A percentile compares a stretch with the other conserved stretches of the same genome.
phyloP scores from a whole-genome alignment of 2,888 invertebrate species.

The Alcis repandata region DNA sequence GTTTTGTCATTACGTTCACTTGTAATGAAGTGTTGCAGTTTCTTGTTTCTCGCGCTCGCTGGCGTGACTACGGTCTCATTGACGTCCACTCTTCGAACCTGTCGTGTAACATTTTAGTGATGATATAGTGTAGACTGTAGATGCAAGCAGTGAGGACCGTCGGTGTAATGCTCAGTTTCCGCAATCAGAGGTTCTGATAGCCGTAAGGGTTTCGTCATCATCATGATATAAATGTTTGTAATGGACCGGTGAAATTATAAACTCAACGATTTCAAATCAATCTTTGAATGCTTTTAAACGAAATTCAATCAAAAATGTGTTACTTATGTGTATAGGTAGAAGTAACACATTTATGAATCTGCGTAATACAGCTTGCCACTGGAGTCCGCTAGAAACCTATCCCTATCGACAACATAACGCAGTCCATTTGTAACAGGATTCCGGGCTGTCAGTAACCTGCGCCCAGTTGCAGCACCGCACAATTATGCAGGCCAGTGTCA shows the following conservation, averaged over 20 bases:
- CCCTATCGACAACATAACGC: neutral
- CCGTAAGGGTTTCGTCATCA: conserved; percentile 61
- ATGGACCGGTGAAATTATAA: conserved; percentile 49
- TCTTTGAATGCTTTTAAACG: too few relatives aligned
- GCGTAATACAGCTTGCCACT: neutral
- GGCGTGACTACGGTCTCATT: conserved; percentile 12
- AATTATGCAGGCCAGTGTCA: conserved; percentile 55
- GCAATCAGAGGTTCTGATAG: conserved; percentile 19
- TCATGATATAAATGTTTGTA: conserved; percentile 54
- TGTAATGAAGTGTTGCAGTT: conserved; percentile 56
- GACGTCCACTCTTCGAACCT: conserved; percentile 12
- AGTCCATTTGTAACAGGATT: conserved; percentile 61
- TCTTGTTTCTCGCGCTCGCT: conserved; percentile 21
- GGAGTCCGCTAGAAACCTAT: neutral
- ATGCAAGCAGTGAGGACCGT: neutral
- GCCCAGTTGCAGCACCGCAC: conserved; percentile 42
- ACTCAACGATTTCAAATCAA: too few relatives aligned
- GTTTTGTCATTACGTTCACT: conserved; percentile 58
- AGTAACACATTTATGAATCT: neutral
- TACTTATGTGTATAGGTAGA: too few relatives aligned
- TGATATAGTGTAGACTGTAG: neutral
- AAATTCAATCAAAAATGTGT: too few relatives aligned
- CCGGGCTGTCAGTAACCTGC: conserved; percentile 41
- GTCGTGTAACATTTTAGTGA: conserved; percentile 7
- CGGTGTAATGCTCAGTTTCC: conserved; percentile 10